Percentiles rank a stretch among this genome's conserved stretches.
Conservation (phyloP, 2,888 invertebrate genomes). For the Pecten maximus region DNA sequence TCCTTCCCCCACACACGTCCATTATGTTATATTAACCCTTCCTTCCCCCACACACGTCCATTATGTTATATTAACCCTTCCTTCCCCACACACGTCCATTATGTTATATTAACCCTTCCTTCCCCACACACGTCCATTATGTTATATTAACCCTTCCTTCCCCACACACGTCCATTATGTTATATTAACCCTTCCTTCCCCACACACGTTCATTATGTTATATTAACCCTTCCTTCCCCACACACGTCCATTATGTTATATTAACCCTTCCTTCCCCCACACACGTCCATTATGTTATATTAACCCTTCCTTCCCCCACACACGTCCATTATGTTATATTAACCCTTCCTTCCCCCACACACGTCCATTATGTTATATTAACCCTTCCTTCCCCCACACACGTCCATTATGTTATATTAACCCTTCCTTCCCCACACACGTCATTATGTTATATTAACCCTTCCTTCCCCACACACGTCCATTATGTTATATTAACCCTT, state of each 20-base stretch:
- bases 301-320: too few species aligned
- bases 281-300: not conserved
- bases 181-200: too few species aligned
- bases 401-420: not conserved
- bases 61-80: not conserved
- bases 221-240: not conserved
- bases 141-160: not conserved
- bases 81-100: not conserved
- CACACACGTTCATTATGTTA: not conserved
- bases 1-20: not conserved
- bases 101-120: too few species aligned
- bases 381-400: not conserved
- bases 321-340: not conserved
- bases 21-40: not conserved
- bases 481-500: too few species aligned
- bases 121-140: too few species aligned
- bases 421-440: not conserved
- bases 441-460: not conserved
- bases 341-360: not conserved
- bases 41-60: not conserved
- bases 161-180: not conserved
- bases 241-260: not conserved
- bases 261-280: not conserved
- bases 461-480: not conserved
- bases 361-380: too few species aligned